Percentiles rank a stretch among this genome's conserved stretches.
phyloP scores from a whole-genome alignment of 2,888 invertebrate species.

The Cremastinae sp. region DNA sequence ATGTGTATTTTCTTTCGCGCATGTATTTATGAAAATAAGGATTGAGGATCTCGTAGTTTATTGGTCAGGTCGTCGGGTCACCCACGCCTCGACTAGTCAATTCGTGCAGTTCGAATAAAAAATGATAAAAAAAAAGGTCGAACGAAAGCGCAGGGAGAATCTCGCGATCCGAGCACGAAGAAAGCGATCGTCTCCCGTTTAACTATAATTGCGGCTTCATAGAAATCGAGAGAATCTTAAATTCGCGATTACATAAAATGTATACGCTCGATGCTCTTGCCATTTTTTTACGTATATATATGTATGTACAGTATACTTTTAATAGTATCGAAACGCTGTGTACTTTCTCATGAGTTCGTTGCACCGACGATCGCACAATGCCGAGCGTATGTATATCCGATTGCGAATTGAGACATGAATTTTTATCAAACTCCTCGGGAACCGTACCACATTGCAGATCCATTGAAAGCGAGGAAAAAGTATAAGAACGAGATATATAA shows the following conservation, averaged over 20 bases:
- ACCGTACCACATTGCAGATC: constrained; percentile 2
- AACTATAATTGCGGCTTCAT: too few relatives aligned
- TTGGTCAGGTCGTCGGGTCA: constrained; percentile 68
- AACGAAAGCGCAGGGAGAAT: not conserved
- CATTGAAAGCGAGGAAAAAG: not conserved
- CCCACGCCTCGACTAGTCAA: constrained; percentile 67
- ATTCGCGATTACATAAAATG: too few relatives aligned
- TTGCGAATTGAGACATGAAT: constrained; percentile 35
- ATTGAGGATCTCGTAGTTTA: constrained; percentile 35
- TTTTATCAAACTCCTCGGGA: constrained; percentile 11
- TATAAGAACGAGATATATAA: constrained; percentile 21
- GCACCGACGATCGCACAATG: constrained; percentile 15
- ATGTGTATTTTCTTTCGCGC: too few relatives aligned
- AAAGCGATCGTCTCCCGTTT: not conserved
- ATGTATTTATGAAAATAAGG: too few relatives aligned
- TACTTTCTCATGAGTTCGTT: constrained; percentile 46
- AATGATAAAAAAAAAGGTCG: constrained; percentile 11
- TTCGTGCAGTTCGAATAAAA: constrained; percentile 46
- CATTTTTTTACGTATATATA: too few relatives aligned
- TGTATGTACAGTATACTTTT: too few relatives aligned
- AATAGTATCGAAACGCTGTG: not conserved
- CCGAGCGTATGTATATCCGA: constrained; percentile 16
- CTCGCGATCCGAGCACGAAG: not conserved
- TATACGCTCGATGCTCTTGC: not conserved
- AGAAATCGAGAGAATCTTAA: not conserved